A percentile compares a stretch with the other conserved stretches of the same genome.
phyloP scores from a whole-genome alignment of 2,797 vertebrate species.

The Sciurus carolinensis region DNA sequence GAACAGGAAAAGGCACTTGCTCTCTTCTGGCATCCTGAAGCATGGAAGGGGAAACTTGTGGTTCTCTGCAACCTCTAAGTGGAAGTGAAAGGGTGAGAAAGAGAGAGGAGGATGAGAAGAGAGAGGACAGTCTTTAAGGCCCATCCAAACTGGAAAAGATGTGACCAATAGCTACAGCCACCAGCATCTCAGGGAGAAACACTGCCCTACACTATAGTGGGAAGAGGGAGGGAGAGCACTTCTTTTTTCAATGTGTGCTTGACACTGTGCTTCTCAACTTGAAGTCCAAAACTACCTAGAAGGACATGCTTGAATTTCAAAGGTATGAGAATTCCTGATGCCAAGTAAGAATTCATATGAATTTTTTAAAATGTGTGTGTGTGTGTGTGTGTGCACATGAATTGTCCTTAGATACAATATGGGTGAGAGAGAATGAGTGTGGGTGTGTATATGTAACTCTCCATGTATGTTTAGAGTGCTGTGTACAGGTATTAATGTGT shows the following conservation, averaged over 20 bases:
- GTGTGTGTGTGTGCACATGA: neutral
- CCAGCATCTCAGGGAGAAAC: neutral
- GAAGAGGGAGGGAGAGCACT: neutral
- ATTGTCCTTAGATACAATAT: neutral
- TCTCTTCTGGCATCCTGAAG: slow-evolving; percentile 36
- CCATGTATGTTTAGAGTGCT: neutral
- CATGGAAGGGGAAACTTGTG: neutral
- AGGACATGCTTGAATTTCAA: neutral
- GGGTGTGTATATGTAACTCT: neutral
- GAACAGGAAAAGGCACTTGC: slow-evolving; percentile 56
- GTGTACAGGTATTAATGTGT: neutral
- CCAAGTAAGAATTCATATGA: neutral
- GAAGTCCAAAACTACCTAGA: neutral
- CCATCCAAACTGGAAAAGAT: neutral
- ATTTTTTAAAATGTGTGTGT: neutral
- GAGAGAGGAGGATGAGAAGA: neutral
- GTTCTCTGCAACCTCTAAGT: neutral
- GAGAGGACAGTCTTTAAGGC: neutral
- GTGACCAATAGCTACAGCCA: neutral
- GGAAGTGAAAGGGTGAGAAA: neutral
- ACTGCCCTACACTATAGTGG: fast-evolving
- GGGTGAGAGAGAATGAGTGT: neutral
- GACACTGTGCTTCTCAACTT: neutral
- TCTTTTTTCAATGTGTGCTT: neutral
- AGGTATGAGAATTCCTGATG: neutral